These are phyloP conservation scores for Lanius collurio DNA, from an alignment of 2,113 vertebrate species.

Conservation along the genomic window DNA sequence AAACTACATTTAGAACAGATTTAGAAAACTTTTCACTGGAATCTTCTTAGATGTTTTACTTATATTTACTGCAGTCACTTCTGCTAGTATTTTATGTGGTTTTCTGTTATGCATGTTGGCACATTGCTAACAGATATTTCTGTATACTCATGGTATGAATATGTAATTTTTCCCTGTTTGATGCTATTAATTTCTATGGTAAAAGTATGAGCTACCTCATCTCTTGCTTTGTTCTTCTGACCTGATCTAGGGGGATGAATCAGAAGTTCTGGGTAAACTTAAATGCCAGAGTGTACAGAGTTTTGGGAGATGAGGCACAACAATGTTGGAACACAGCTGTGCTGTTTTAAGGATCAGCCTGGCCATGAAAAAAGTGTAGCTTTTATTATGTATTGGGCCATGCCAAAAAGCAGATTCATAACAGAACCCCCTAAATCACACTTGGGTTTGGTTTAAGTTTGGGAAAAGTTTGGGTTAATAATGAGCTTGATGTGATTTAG, in stretches of 20 bases:
- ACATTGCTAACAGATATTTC: background rate
- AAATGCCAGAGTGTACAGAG: background rate
- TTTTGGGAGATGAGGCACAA: background rate
- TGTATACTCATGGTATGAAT: background rate
- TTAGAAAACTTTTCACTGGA: background rate
- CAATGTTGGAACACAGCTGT: accelerated
- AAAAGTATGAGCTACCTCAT: background rate
- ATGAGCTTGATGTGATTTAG: background rate
- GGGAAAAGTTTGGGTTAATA: background rate
- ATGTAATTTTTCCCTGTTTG: background rate
- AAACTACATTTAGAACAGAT: background rate
- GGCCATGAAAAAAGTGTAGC: background rate
- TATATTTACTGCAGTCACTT: background rate
- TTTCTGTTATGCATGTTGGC: background rate
- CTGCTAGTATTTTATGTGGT: background rate
- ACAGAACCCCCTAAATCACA: background rate
- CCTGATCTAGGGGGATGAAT: background rate
- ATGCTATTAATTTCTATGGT: background rate
- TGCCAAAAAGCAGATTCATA: background rate
- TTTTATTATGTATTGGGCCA: background rate
- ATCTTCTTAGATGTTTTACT: background rate
- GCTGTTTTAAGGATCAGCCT: background rate
- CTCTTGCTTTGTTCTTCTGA: background rate
- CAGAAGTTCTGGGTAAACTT: background rate
- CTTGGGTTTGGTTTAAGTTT: background rate